phyloP scores from a whole-genome alignment of 2,113 vertebrate species.

The Sinocyclocheilus anophthalmus region DNA sequence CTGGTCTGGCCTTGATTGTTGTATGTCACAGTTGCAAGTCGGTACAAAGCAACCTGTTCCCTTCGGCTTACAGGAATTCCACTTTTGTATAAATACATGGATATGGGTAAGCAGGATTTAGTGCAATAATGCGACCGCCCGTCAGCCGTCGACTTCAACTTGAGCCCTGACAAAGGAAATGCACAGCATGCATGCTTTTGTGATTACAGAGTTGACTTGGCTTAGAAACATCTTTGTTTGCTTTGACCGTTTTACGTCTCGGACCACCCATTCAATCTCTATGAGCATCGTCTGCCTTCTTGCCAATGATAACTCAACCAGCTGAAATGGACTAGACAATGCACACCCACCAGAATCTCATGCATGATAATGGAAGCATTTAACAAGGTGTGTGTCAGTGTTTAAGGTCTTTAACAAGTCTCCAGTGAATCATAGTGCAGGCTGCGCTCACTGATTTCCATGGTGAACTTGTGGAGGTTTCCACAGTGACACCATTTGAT shows the following conservation, averaged over 20 bases:
- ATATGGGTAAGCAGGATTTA: constrained; percentile 10
- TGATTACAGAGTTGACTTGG: constrained; percentile 6
- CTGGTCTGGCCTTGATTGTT: constrained; percentile 22
- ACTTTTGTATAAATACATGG: constrained; percentile 17
- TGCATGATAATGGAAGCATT: constrained; percentile 3
- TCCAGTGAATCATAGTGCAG: constrained; percentile 2
- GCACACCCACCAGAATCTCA: constrained; percentile 14
- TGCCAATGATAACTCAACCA: neutral
- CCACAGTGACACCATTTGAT: constrained; percentile 54
- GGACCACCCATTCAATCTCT: constrained; percentile 6
- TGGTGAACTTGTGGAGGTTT: constrained; percentile 43
- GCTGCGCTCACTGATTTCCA: constrained; percentile 50
- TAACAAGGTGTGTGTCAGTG: neutral
- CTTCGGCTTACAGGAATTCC: constrained; percentile 10
- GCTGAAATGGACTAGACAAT: constrained; percentile 12
- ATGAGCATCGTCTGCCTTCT: neutral
- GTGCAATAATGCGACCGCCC: constrained; percentile 4
- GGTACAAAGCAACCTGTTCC: constrained; percentile 43
- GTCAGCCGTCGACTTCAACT: neutral
- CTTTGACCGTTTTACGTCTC: constrained; percentile 4
- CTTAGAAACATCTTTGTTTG: constrained; percentile 14
- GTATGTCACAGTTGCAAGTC: constrained; percentile 22
- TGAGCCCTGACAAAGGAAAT: neutral
- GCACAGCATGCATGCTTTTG: constrained; percentile 7
- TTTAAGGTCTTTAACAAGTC: constrained; percentile 25